Percentiles rank a stretch among this genome's conserved stretches.
These are phyloP conservation scores for Indicator maculatus DNA, from an alignment of 2,113 vertebrate genomes.

Conservation along the genomic window DNA sequence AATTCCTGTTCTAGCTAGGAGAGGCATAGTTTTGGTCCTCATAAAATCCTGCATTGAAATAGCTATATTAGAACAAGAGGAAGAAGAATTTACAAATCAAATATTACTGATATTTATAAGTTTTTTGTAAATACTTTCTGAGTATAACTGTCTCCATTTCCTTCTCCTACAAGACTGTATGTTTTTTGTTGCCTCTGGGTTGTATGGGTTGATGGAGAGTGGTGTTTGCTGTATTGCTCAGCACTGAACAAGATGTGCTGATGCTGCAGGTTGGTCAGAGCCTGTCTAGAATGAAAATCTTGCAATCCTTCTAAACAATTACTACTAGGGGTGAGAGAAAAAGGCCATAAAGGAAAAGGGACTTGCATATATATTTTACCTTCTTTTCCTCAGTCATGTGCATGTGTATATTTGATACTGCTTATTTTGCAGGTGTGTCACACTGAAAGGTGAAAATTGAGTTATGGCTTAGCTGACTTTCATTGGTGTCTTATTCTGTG, in stretches of 20 bases:
- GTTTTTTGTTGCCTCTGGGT: background rate
- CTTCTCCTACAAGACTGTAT: background rate
- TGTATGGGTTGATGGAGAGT: background rate
- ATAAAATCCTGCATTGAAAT: background rate
- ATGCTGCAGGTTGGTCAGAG: background rate
- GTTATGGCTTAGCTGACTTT: background rate
- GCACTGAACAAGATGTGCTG: background rate
- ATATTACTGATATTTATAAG: background rate
- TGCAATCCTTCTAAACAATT: background rate
- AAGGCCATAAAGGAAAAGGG: background rate
- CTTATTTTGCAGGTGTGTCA: background rate
- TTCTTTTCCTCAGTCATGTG: background rate
- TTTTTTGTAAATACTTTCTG: background rate
- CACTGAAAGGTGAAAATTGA: background rate
- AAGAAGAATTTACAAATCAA: background rate
- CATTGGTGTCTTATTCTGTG: background rate
- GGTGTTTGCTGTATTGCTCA: background rate
- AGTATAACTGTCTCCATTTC: background rate
- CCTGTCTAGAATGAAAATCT: background rate
- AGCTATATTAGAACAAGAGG: background rate
- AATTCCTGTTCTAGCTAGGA: background rate
- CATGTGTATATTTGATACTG: background rate
- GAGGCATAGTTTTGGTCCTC: background rate
- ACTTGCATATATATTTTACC: background rate
- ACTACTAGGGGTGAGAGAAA: background rate